These are phyloP conservation scores for Pantherophis guttatus DNA, from an alignment of 2,113 vertebrate species.

Conservation along the genomic window DNA sequence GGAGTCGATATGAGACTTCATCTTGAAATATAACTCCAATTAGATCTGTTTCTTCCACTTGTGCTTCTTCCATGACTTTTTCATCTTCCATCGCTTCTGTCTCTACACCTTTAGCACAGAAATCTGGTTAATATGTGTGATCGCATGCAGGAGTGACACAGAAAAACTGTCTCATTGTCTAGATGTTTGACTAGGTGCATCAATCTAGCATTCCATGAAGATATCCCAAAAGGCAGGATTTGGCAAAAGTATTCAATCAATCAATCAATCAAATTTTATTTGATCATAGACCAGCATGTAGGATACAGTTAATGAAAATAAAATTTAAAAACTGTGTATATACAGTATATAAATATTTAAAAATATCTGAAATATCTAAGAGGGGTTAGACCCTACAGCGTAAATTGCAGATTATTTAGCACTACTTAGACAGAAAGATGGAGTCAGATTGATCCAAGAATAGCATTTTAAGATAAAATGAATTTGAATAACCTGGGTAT, in stretches of 20 bases:
- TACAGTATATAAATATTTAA: too few relatives aligned
- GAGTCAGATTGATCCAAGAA: too few relatives aligned
- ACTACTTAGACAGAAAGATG: too few relatives aligned
- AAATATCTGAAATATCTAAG: too few relatives aligned
- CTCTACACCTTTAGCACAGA: slow-evolving; percentile 51
- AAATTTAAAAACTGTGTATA: too few relatives aligned
- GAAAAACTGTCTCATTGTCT: accelerated
- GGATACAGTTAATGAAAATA: too few relatives aligned
- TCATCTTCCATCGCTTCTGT: slow-evolving; percentile 73
- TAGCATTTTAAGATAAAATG: too few relatives aligned
- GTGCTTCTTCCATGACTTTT: slow-evolving; percentile 71
- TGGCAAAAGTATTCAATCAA: not conserved
- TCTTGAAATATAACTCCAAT: not conserved
- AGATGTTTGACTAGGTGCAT: accelerated
- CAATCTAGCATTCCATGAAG: accelerated
- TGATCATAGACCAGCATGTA: too few relatives aligned
- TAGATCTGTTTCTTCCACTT: not conserved
- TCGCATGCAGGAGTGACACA: not conserved
- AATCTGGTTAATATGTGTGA: not conserved
- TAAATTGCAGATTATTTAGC: too few relatives aligned
- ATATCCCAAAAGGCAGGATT: accelerated
- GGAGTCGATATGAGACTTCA: not conserved
- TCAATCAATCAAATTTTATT: too few relatives aligned
- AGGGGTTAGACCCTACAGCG: too few relatives aligned
- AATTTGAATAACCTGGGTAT: too few relatives aligned